Percentiles rank a stretch among this genome's conserved stretches.
Conservation (phyloP, 2,797 vertebrate species). For the Triplophysa yarkandensis region DNA sequence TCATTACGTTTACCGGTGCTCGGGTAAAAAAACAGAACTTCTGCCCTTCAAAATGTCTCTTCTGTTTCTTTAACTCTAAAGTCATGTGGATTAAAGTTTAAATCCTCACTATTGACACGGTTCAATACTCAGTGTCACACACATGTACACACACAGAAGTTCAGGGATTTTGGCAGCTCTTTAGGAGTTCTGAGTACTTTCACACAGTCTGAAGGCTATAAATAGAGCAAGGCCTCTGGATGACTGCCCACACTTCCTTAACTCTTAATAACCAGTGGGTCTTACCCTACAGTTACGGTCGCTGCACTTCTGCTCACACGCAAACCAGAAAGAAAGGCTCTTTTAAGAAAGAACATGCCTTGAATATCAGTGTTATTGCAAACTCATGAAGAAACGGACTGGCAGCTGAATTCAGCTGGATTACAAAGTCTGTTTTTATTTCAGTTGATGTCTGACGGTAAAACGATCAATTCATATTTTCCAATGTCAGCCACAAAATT, state of each 20-base stretch:
- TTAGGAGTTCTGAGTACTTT: conserved; percentile 71
- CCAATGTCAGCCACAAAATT: not conserved
- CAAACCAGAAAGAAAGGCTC: conserved; percentile 41
- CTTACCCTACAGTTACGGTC: conserved; percentile 32
- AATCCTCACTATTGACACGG: not conserved
- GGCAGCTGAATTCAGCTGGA: not conserved
- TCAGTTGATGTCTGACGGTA: not conserved
- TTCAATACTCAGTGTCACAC: not conserved
- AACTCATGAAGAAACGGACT: not conserved
- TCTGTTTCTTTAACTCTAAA: not conserved
- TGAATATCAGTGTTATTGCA: not conserved
- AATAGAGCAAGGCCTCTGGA: conserved; percentile 77
- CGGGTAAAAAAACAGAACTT: not conserved
- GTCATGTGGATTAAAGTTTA: not conserved
- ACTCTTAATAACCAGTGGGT: conserved; percentile 63
- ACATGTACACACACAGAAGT: conserved; percentile 49
- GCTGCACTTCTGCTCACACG: conserved; percentile 38
- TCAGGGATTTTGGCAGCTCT: conserved; percentile 71
- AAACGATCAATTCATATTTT: not conserved
- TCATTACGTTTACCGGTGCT: conserved; percentile 8
- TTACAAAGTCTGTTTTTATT: not conserved
- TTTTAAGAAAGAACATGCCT: conserved; percentile 26
- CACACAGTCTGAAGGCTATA: conserved; percentile 77
- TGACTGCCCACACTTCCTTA: conserved; percentile 66
- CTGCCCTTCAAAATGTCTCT: not conserved